Conservation (phyloP, 2,113 vertebrate genomes). For the Phalacrocorax brasilianus region DNA sequence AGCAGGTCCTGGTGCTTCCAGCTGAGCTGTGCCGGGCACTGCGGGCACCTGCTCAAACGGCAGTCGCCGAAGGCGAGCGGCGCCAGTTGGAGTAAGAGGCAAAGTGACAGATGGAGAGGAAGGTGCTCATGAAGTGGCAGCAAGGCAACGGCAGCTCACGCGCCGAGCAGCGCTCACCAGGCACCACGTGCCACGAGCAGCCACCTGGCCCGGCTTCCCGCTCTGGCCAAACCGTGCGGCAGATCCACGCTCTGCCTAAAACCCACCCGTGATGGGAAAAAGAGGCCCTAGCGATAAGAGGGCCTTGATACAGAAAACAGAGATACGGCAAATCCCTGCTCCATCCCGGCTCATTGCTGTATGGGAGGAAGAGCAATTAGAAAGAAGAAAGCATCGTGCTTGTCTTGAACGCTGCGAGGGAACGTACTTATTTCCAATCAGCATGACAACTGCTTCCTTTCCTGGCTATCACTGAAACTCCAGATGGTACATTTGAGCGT, state of each 20-base stretch:
- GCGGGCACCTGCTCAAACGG: rapidly evolving
- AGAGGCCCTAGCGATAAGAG: rapidly evolving
- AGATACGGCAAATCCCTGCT: not conserved
- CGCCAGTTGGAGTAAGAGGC: not conserved
- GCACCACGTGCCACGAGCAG: not conserved
- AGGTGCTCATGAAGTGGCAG: not conserved
- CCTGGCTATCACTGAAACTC: slow-evolving; percentile 35
- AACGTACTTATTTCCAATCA: slow-evolving; percentile 10
- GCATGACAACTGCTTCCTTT: slow-evolving; percentile 53
- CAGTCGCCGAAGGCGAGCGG: rapidly evolving
- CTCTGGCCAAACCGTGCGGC: not conserved
- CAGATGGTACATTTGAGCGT: slow-evolving; percentile 54
- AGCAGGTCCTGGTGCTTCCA: not conserved
- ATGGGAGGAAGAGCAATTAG: not conserved
- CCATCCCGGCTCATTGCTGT: not conserved
- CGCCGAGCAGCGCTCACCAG: rapidly evolving
- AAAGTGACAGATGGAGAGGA: slow-evolving; percentile 7
- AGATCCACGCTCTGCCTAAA: not conserved
- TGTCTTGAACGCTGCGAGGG: not conserved
- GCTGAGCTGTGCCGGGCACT: not conserved
- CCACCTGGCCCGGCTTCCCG: not conserved
- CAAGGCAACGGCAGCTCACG: rapidly evolving
- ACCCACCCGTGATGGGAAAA: not conserved
- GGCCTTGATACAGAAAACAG: not conserved
- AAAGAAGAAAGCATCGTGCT: not conserved